Evolutionary conservation across 2,113 vertebrate genomes (phyloP), one percentile per base, ranked within the genome.

Genomic region (Mastomys coucha): DNA sequence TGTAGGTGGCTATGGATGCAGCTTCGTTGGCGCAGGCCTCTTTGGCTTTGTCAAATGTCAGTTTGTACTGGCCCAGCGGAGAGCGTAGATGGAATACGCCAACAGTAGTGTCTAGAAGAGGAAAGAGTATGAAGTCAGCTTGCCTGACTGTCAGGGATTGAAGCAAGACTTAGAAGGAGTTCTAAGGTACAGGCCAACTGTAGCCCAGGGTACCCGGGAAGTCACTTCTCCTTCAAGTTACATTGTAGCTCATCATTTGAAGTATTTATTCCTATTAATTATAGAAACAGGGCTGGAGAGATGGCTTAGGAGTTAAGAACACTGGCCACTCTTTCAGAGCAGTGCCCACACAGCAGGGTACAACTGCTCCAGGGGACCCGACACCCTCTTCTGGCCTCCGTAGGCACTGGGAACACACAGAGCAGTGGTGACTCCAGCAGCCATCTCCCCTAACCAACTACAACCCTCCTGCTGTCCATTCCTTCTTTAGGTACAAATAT

Each of bases 71-170:
- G 36, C 99, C 99, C 42, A 93, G 60, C 0, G 97, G 97, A 24
- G 99, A 99, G 0, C 98, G 98, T 20, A 99, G 90, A 80, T 99
- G 99, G 97, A 99, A 99, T 78, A 99, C 99, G 2, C 99, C 99
- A 0, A 99, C 91, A 0, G 97, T 99, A 5, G 97, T 96, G 93
- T 99, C 99, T 99, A 85, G 92, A 98, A 69, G 69, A 42, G 91
- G 91, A 69, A 39, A 88, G 42, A 78, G 84, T 0, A 2, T 1
- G 45, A 33, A 9, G 16, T 73, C 49, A 88, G 82, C 11, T 8
- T 1, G 3, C 31, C 6, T 28, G 12, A 11, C 2, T 33, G 80
- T 17, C 45, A 20, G 45, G 1, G 33, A 28, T 42, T 31, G 39
- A 33, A 36, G 65, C 13, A 51, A 49, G 31, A 90, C 33, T 39